Percentiles rank a stretch among this genome's conserved stretches.
phyloP scores from a whole-genome alignment of 2,797 vertebrate genomes.

The Smutsia temminckii region DNA sequence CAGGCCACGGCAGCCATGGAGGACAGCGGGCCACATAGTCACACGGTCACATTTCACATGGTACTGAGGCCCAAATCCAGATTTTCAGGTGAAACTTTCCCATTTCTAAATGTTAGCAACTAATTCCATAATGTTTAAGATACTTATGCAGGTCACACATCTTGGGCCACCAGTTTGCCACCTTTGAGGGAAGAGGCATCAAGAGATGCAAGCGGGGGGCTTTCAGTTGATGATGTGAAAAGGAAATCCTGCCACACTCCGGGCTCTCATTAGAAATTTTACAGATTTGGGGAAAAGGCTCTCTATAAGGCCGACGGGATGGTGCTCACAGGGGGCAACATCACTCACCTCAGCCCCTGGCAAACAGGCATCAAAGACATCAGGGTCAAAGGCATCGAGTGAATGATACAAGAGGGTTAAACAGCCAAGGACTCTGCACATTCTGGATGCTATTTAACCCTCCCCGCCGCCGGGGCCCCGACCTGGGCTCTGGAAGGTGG shows the following conservation, averaged over 20 bases:
- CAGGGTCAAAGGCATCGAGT: not conserved
- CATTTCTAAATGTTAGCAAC: not conserved
- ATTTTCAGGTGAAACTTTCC: not conserved
- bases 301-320: not conserved
- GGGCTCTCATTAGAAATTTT: too few species aligned
- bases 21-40: not conserved
- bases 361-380: not conserved
- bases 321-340: fast-evolving
- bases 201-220: not conserved
- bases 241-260: not conserved
- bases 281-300: not conserved
- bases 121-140: not conserved
- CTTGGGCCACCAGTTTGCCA: fast-evolving
- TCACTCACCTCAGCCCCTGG: not conserved
- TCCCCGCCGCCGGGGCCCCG: too few species aligned
- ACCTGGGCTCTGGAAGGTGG: not conserved
- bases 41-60: not conserved
- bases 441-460: fast-evolving
- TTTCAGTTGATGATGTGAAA: not conserved
- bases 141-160: not conserved
- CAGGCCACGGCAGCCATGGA: fast-evolving
- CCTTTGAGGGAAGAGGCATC: not conserved
- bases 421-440: not conserved
- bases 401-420: not conserved
- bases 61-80: not conserved